These are phyloP conservation scores for Fragum fragum DNA, from an alignment of 2,888 invertebrate genomes.

Conservation along the genomic window DNA sequence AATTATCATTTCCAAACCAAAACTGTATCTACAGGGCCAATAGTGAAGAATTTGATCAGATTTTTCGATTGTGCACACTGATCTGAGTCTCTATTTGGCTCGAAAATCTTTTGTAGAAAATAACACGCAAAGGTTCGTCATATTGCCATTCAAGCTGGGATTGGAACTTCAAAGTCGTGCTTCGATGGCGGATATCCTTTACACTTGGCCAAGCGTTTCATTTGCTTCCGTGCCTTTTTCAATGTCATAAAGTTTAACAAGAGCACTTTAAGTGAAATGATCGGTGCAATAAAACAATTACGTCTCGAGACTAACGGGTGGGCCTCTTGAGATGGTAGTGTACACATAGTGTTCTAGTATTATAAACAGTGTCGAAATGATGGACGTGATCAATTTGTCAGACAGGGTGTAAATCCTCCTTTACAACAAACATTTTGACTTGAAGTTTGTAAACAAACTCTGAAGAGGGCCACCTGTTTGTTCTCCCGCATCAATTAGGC, in stretches of 20 bases:
- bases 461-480: slow-evolving; percentile 42
- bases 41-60: too few relatives aligned
- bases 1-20: too few relatives aligned
- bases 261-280: neutral
- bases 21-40: too few relatives aligned
- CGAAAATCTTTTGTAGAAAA: too few relatives aligned
- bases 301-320: neutral
- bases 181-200: too few relatives aligned
- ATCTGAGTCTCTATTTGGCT: too few relatives aligned
- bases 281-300: neutral
- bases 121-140: too few relatives aligned
- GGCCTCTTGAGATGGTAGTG: neutral
- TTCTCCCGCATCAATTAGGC: neutral
- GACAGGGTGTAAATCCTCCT: slow-evolving; percentile 20
- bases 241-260: neutral
- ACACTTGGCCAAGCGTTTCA: too few relatives aligned
- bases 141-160: too few relatives aligned
- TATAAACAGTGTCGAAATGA: slow-evolving; percentile 42
- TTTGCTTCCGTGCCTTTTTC: too few relatives aligned
- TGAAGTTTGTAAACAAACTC: slow-evolving; percentile 40
- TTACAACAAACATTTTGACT: slow-evolving; percentile 38
- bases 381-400: slow-evolving; percentile 35
- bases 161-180: too few relatives aligned
- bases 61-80: too few relatives aligned
- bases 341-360: neutral